Conservation (phyloP, 1,140 invertebrate species). For the Macrosteles quadrilineatus region DNA sequence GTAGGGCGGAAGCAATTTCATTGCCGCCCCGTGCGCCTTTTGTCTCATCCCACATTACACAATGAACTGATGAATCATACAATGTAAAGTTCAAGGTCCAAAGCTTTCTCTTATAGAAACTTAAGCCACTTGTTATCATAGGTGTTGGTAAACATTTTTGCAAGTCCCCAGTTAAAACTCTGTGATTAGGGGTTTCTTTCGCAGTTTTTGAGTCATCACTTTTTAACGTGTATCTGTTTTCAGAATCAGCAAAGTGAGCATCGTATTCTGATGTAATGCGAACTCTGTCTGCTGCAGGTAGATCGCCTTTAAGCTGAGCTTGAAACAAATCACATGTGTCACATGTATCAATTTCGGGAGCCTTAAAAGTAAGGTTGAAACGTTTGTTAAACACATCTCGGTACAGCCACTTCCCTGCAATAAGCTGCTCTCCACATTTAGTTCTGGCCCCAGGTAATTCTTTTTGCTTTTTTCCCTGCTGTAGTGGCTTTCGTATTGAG, state of each 20-base stretch:
- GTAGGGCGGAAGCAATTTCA: conserved; percentile 29
- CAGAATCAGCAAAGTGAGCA: not conserved
- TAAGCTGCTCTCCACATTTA: not conserved
- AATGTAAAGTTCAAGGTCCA: conserved; percentile 31
- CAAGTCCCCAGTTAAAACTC: conserved; percentile 2
- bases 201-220: not conserved
- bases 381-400: conserved; percentile 14
- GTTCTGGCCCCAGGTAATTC: too few relatives aligned
- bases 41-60: conserved; percentile 32
- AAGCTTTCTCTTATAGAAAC: conserved; percentile 34
- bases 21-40: conserved; percentile 31
- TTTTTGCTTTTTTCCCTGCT: too few relatives aligned
- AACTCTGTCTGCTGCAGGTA: not conserved
- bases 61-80: conserved; percentile 28
- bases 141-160: conserved; percentile 29
- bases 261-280: not conserved
- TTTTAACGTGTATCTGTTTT: conserved; percentile 5
- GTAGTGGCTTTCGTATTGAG: too few relatives aligned
- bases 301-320: not conserved
- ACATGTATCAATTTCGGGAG: conserved; percentile 11
- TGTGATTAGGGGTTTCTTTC: not conserved
- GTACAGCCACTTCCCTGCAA: not conserved
- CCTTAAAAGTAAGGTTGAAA: conserved; percentile 21
- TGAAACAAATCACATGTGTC: not conserved
- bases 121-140: conserved; percentile 28